Conservation (phyloP, 1,140 invertebrate species). For the Drosophila athabasca region DNA sequence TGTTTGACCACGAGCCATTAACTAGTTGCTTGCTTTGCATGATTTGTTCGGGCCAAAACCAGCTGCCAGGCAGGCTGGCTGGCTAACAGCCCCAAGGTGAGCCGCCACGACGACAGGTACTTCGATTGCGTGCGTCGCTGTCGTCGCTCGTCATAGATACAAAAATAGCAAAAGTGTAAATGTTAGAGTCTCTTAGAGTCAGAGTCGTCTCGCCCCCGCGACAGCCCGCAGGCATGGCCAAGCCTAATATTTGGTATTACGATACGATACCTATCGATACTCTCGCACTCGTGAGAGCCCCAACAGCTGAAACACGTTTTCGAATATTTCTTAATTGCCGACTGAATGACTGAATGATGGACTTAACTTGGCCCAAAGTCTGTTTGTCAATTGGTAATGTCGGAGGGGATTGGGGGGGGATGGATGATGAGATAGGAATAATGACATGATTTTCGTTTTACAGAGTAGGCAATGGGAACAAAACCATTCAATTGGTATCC, state of each 20-base stretch:
- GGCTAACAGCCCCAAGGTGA: constrained; percentile 62
- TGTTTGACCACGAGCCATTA: constrained; percentile 45
- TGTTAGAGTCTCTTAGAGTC: constrained; percentile 29
- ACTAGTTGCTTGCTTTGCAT: constrained; percentile 62
- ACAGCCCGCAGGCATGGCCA: neutral
- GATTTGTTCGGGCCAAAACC: constrained; percentile 63
- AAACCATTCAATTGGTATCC: neutral
- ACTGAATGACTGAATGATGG: constrained; percentile 1
- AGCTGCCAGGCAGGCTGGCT: constrained; percentile 15
- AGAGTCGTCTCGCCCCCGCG: constrained; percentile 30
- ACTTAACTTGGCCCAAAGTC: neutral
- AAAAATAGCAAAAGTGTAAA: constrained; percentile 63
- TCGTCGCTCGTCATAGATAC: constrained; percentile 41
- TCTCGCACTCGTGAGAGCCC: constrained; percentile 9
- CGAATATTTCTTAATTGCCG: constrained; percentile 41
- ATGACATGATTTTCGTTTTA: constrained; percentile 9
- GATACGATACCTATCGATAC: constrained; percentile 4
- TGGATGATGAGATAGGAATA: neutral
- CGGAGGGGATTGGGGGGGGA: neutral
- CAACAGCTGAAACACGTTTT: constrained; percentile 54
- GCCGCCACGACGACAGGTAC: constrained; percentile 58
- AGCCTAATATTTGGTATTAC: constrained; percentile 37
- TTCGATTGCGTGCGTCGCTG: constrained; percentile 35
- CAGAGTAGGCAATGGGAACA: constrained; percentile 15
- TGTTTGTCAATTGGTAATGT: constrained; percentile 7